Base-by-base conservation (phyloP, 2,888 invertebrate species). In the Caenorhabditis japonica region DNA sequence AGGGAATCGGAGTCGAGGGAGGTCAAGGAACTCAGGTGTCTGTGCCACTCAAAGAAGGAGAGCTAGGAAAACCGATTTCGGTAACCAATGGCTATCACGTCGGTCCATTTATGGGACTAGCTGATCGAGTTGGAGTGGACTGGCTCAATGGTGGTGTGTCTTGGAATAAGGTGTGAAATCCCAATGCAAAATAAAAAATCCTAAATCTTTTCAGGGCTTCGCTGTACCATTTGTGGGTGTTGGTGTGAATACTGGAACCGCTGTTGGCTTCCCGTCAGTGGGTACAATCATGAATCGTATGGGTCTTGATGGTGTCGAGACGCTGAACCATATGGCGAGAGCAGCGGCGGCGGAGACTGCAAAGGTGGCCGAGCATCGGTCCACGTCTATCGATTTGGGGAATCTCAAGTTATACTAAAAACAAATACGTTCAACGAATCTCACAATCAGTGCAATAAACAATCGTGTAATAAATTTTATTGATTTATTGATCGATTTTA, bases 61-160 rank as follows among this genome's bases (percentile, higher is more conserved):
- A 82, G 25, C 47, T 83, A 12, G 84, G 83, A 1, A 75, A 72
- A 27, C 84, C 84, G 13, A 75, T 84, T 30, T 64, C 75, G 17
- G 76, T 80, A 4, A 77, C 83, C 10, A 81, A 79, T 60, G 82
- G 82, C 13, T 84, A 84, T 60, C 78, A 80, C 51, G 83, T 84
- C 3, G 84, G 84, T 3, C 84, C 84, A 4, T 84, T 81, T 62
- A 58, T 83, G 39, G 84, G 84, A 0, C 41, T 81, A 13, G 81
- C 84, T 12, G 83, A 84, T 55, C 59, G 76, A 30, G 81, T 84
- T 19, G 84, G 84, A n/a, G 78, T 84, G 17, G 84, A 84, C 46
- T 84, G 84, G 84, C 52, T 82, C 30, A 83, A 84, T 41, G 84
- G 84, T 17, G 84, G 83, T 52, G 83, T 84, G 7, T 75, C 76